Conservation (phyloP, 2,797 vertebrate genomes). For the Chrysocyon brachyurus region DNA sequence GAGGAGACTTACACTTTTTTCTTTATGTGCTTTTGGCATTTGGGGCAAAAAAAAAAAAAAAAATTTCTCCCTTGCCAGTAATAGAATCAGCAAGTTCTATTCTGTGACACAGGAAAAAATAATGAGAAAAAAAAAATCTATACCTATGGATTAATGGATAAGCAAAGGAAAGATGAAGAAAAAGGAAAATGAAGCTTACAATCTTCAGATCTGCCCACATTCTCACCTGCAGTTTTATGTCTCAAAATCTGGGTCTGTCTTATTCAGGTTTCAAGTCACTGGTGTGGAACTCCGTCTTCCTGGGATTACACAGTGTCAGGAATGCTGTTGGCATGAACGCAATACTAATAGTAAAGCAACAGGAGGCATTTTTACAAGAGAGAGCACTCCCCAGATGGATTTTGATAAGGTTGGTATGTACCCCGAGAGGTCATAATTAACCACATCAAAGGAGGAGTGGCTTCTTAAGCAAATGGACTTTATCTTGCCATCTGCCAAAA, state of each 20-base stretch:
- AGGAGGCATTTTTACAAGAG: constrained; percentile 67
- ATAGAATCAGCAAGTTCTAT: neutral
- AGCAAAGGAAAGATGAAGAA: neutral
- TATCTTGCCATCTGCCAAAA: constrained; percentile 72
- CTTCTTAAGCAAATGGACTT: constrained; percentile 76
- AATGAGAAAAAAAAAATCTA: neutral
- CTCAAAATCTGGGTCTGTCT: neutral
- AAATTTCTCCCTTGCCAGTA: neutral
- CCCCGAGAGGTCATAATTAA: constrained; percentile 79
- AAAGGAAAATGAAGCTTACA: neutral
- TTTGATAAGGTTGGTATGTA: constrained; percentile 76
- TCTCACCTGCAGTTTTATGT: constrained; percentile 28
- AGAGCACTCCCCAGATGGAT: constrained; percentile 60
- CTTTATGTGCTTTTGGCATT: neutral
- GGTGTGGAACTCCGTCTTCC: constrained; percentile 21
- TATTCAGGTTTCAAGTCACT: constrained; percentile 40
- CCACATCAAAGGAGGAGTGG: constrained; percentile 81
- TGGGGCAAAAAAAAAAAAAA: neutral
- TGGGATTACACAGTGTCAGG: neutral
- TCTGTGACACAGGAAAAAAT: neutral
- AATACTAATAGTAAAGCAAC: constrained; percentile 8
- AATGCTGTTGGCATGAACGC: neutral
- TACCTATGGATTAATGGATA: neutral
- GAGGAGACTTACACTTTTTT: neutral
- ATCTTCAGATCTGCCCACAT: neutral